Base-by-base conservation (phyloP, 2,888 invertebrate species). In the Lapara coniferarum region DNA sequence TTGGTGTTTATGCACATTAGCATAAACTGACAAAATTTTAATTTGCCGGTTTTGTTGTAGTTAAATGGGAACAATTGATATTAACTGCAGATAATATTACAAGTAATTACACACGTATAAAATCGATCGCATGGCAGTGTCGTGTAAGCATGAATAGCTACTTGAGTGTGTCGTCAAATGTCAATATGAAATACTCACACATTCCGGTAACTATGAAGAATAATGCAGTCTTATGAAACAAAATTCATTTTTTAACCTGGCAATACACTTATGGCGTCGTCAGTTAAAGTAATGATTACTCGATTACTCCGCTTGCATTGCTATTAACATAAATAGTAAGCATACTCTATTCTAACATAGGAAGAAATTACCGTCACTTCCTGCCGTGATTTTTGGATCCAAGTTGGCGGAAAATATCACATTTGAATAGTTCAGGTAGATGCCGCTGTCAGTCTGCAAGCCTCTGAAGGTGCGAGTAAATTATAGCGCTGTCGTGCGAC, bases 301-400 rank as follows among this genome's bases (percentile, higher is more conserved):
- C 8, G 5, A 37, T 37, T 37, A 37, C 3, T 37, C 8, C 4
- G 59, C 16, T 46, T n/a, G 3, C 8, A 16, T 63, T 6, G 13
- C 30, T 46, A 46, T 63, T 63, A 46, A 46, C 46, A n/a, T 63
- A 46, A 63, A 63, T 46, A 59, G 44, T 59, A 59, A 10, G 16
- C n/a, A 59, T n/a, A n/a, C n/a, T 46, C 44, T 59, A 19, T 46
- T 46, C 19, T 46, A 67, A 14, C 66, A 10, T 63, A 63, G 59
- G 59, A 63, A 63, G 46, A 63, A 63, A 63, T 63, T 46, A 46
- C 46, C 46, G 46, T 63, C 2, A 19, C 46, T 63, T 46, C 46
- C 59, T 63, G 10, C 46, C 46, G 46, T 63, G 37, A 46, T 63
- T 63, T 58, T 63, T 4, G 37, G 46, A 16, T 46, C 46, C 46